These are phyloP conservation scores for Cephus cinctus DNA, from an alignment of 1,140 invertebrate genomes.

Conservation along the genomic window DNA sequence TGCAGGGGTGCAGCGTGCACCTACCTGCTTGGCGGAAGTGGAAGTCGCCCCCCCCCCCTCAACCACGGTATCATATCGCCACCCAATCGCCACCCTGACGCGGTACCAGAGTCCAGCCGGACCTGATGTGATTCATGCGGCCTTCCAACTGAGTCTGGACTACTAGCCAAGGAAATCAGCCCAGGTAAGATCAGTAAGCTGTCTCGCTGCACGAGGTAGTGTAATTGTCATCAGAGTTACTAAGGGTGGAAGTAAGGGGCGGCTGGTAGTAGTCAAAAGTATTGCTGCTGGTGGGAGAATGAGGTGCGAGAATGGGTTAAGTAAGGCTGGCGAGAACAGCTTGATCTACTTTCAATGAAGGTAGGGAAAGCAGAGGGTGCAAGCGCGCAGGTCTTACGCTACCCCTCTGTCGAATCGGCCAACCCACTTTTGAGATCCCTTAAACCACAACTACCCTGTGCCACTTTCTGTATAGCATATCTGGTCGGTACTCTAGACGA, in stretches of 20 bases:
- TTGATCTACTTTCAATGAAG: background rate
- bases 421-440: too few relatives aligned
- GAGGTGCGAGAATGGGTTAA: too few relatives aligned
- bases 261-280: too few relatives aligned
- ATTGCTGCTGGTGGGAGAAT: too few relatives aligned
- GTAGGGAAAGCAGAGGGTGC: background rate
- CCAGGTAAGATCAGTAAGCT: too few relatives aligned
- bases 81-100: slow-evolving; percentile 12
- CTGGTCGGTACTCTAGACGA: too few relatives aligned
- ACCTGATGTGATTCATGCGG: slow-evolving; percentile 36
- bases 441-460: too few relatives aligned
- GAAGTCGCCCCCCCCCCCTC: slow-evolving; percentile 22
- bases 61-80: background rate
- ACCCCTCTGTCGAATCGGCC: slow-evolving; percentile 2
- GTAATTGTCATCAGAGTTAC: too few relatives aligned
- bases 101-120: slow-evolving; percentile 31
- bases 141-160: background rate
- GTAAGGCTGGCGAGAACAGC: too few relatives aligned
- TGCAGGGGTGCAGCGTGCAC: slow-evolving; percentile 24
- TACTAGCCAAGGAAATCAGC: background rate
- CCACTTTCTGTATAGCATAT: too few relatives aligned
- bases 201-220: too few relatives aligned
- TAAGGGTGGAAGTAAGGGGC: too few relatives aligned
- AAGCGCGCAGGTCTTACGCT: slow-evolving; percentile 11
- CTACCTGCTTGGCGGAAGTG: slow-evolving; percentile 46